Evolutionary conservation across 2,113 vertebrate genomes (phyloP), one percentile per base, ranked within the genome.

Genomic region (Nycticorax nycticorax): DNA sequence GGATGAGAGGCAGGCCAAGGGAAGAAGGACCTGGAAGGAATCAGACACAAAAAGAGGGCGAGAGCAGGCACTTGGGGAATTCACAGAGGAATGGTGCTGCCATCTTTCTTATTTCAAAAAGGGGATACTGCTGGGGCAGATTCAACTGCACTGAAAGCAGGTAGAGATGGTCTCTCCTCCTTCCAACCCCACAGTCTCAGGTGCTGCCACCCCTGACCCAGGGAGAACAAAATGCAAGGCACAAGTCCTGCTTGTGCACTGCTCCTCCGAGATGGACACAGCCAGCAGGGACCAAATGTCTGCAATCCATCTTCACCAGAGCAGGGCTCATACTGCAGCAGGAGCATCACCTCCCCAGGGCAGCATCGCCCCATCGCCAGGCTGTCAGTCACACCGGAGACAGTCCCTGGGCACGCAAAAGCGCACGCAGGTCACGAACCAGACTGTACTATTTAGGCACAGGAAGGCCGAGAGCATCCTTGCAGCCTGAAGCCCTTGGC

Each of bases 21-120:
- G 71, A 96, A 68, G 67, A 94, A 96, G 91, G 89, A 92, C 93
- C 79, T 91, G 57, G 74, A 92, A 94, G 66, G 53, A 92, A 76
- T 66, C 33, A 53, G 35, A 45, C 30, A 60, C 63, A 92, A 91
- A 85, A 81, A 69, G 60, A 59, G 57, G 78, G 30, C 3, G 0
- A 94, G 50, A 93, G 47, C 33, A 59, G 48, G 64, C 48, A 43
- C 23, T 47, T 60, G 60, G 84, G 66, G 85, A 94, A 93, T 75
- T 85, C 52, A 78, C 0, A 0, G 66, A 87, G 33, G 39, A 92
- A 94, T 1, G 30, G 83, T 30, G 67, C 41, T 69, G 59, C 28
- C 28, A 64, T 89, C 62, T 48, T 68, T 43, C 50, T 88, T 43
- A 14, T 74, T 87, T 92, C 68, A 59, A 48, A 81, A 92, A 59